phyloP scores from a whole-genome alignment of 2,888 invertebrate genomes.

The Protonemura montana region DNA sequence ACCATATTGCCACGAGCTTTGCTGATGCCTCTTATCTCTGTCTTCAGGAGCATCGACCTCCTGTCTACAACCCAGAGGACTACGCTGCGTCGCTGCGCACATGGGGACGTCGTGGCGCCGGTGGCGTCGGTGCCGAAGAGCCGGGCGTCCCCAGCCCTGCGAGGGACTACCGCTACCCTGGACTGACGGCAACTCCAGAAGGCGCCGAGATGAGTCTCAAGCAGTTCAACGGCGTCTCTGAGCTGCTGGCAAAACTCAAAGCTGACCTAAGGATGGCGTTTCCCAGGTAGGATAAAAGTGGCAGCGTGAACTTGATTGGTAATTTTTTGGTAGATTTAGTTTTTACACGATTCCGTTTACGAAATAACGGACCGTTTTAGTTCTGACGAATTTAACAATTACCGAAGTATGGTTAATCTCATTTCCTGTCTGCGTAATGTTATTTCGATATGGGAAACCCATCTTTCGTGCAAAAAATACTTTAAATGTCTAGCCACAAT shows the following conservation, averaged over 20 bases:
- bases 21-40: too few relatives aligned
- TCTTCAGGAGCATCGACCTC: conserved; percentile 80
- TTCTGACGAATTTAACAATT: too few relatives aligned
- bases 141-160: conserved; percentile 48
- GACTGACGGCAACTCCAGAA: conserved; percentile 59
- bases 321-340: too few relatives aligned
- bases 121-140: conserved; percentile 5
- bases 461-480: too few relatives aligned
- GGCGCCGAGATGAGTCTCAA: conserved; percentile 80
- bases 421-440: too few relatives aligned
- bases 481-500: too few relatives aligned
- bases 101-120: conserved; percentile 72
- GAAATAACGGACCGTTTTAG: too few relatives aligned
- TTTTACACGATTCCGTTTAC: too few relatives aligned
- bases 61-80: conserved; percentile 90
- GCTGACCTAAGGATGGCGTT: conserved; percentile 87
- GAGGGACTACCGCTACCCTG: conserved; percentile 68
- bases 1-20: too few relatives aligned
- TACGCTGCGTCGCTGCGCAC: conserved; percentile 81
- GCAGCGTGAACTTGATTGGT: too few relatives aligned
- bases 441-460: too few relatives aligned
- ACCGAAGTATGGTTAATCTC: too few relatives aligned
- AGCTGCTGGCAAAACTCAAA: conserved; percentile 84
- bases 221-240: conserved; percentile 87
- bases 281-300: conserved; percentile 72